These are phyloP conservation scores for Ditylenchus weischeri DNA, from an alignment of 2,888 invertebrate genomes.

Conservation along the genomic window DNA sequence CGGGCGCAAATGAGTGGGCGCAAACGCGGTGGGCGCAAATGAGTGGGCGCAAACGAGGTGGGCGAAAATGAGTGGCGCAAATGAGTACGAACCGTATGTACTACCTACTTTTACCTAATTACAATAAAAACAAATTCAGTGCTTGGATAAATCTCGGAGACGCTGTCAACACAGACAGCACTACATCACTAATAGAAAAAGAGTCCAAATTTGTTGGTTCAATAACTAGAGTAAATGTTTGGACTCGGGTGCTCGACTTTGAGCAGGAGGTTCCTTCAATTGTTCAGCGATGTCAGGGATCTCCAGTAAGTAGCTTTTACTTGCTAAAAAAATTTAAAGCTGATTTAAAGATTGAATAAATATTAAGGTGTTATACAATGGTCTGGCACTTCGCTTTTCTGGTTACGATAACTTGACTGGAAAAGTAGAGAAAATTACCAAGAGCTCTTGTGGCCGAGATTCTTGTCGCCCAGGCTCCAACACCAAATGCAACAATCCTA, in stretches of 20 bases:
- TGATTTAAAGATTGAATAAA: not conserved
- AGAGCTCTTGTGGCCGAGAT: conserved; percentile 84
- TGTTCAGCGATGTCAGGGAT: conserved; percentile 51
- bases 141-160: conserved; percentile 88
- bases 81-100: no score
- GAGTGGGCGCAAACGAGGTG: no score
- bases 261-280: conserved; percentile 63
- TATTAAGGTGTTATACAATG: conserved; percentile 75
- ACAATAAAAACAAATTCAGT: conserved; percentile 61
- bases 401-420: conserved; percentile 75
- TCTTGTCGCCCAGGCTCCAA: conserved; percentile 17
- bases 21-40: no score
- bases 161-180: conserved; percentile 66
- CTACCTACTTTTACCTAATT: no score
- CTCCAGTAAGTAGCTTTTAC: conserved; percentile 31
- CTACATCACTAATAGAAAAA: conserved; percentile 1
- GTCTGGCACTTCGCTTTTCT: conserved; percentile 83
- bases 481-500: conserved; percentile 5
- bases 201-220: conserved; percentile 67
- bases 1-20: no score
- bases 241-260: conserved; percentile 84
- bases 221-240: conserved; percentile 86
- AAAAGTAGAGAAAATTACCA: conserved; percentile 61
- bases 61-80: no score
- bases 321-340: no score